Conservation (phyloP, 2,113 vertebrate genomes). For the Ictalurus punctatus region DNA sequence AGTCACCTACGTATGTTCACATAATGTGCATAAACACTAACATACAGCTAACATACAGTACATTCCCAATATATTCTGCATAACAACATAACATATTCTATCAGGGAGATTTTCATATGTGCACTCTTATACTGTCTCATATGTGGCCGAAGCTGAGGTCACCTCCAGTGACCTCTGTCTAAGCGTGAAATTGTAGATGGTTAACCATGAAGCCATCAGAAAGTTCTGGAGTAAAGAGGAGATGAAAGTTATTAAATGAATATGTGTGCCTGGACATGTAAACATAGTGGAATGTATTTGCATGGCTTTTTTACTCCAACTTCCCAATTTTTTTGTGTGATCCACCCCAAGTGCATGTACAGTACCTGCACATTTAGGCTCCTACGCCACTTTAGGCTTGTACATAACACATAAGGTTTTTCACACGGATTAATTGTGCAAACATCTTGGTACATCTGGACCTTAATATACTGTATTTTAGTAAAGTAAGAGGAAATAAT, state of each 20-base stretch:
- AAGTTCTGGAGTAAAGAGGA: not conserved
- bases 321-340: not conserved
- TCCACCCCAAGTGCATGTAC: not conserved
- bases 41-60: not conserved
- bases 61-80: not conserved
- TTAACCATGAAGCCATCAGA: not conserved
- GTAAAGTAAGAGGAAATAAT: conserved; percentile 25
- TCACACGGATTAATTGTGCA: not conserved
- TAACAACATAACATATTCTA: not conserved
- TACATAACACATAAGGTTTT: not conserved
- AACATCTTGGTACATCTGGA: not conserved
- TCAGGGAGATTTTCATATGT: not conserved
- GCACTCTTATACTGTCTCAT: not conserved
- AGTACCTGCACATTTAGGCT: not conserved
- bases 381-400: not conserved
- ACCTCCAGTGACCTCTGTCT: not conserved
- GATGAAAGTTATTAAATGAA: not conserved
- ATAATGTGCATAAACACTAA: too few species aligned
- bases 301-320: not conserved
- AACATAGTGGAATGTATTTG: not conserved
- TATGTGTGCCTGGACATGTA: not conserved
- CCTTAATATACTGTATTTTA: not conserved
- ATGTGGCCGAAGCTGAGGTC: not conserved
- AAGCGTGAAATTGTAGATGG: not conserved
- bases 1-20: too few species aligned